A percentile compares a stretch with the other conserved stretches of the same genome.
These are phyloP conservation scores for Siniperca chuatsi DNA, from an alignment of 2,113 vertebrate species.

Conservation along the genomic window DNA sequence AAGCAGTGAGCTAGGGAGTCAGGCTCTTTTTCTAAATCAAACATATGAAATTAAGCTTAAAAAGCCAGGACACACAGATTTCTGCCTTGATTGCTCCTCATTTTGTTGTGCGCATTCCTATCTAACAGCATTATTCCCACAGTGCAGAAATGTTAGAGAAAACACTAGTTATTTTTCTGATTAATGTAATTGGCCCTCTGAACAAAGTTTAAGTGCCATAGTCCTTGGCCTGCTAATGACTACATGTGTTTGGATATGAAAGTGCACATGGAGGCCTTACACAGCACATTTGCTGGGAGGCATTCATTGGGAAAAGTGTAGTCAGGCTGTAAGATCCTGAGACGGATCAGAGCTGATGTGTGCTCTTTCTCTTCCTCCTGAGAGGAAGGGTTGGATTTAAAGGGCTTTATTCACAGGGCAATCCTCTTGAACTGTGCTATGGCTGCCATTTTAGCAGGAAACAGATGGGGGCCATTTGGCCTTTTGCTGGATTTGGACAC, in stretches of 20 bases:
- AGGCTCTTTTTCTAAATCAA: not conserved
- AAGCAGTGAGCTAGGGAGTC: not conserved
- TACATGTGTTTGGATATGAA: conserved; percentile 40
- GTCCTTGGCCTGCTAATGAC: conserved; percentile 44
- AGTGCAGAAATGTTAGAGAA: conserved; percentile 34
- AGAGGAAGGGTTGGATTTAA: conserved; percentile 71
- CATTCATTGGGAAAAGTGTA: conserved; percentile 58
- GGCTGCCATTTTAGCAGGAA: conserved; percentile 60
- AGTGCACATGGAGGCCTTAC: conserved; percentile 36
- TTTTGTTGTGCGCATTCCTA: conserved; percentile 15
- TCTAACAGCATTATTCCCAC: conserved; percentile 21
- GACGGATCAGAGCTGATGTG: conserved; percentile 46
- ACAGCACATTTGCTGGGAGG: conserved; percentile 64
- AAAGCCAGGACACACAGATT: not conserved
- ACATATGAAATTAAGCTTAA: not conserved
- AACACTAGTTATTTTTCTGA: conserved; percentile 42
- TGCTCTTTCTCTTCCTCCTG: conserved; percentile 57
- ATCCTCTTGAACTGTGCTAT: conserved; percentile 62
- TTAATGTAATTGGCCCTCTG: conserved; percentile 11
- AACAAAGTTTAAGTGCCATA: conserved; percentile 19
- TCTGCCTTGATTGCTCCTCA: not conserved
- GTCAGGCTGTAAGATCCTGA: conserved; percentile 55
- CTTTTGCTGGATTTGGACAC: conserved; percentile 32
- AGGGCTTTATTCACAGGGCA: conserved; percentile 56
- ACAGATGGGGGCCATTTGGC: conserved; percentile 57